These are phyloP conservation scores for Menidia menidia DNA, from an alignment of 2,797 vertebrate species.

Conservation along the genomic window DNA sequence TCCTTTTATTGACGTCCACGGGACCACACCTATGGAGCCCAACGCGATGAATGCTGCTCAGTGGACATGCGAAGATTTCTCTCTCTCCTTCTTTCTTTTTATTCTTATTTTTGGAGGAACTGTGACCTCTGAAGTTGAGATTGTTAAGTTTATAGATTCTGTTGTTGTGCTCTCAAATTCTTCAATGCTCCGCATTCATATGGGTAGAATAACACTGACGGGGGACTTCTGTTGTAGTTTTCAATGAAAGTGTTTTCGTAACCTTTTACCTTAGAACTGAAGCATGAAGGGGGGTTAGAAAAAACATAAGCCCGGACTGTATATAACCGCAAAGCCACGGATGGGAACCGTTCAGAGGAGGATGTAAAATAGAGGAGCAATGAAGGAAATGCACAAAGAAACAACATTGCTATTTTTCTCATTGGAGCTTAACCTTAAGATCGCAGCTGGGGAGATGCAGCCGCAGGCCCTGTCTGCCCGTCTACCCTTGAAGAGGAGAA, in stretches of 20 bases:
- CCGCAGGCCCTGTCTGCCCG: slow-evolving; percentile 69
- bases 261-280: slow-evolving; percentile 53
- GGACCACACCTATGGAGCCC: slow-evolving; percentile 62
- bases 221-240: slow-evolving; percentile 17
- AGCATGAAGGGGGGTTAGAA: slow-evolving; percentile 47
- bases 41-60: slow-evolving; percentile 41
- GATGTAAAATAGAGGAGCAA: slow-evolving; percentile 40
- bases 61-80: slow-evolving; percentile 41
- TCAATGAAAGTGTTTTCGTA: slow-evolving; percentile 45
- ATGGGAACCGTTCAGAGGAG: slow-evolving; percentile 40
- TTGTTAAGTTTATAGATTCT: slow-evolving; percentile 19
- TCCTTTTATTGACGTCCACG: slow-evolving; percentile 76
- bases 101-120: slow-evolving; percentile 11
- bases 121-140: slow-evolving; percentile 18
- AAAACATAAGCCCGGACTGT: slow-evolving; percentile 32
- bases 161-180: slow-evolving; percentile 1
- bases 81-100: not conserved
- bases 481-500: slow-evolving; percentile 66
- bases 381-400: slow-evolving; percentile 47
- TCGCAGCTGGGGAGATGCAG: slow-evolving; percentile 68
- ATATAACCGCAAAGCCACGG: slow-evolving; percentile 56
- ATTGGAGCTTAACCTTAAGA: slow-evolving; percentile 71
- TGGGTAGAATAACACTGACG: slow-evolving; percentile 3
- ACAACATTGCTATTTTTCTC: slow-evolving; percentile 64
- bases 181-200: slow-evolving; percentile 3